Conservation (phyloP, 1,140 invertebrate genomes). For the Aethina tumida region DNA sequence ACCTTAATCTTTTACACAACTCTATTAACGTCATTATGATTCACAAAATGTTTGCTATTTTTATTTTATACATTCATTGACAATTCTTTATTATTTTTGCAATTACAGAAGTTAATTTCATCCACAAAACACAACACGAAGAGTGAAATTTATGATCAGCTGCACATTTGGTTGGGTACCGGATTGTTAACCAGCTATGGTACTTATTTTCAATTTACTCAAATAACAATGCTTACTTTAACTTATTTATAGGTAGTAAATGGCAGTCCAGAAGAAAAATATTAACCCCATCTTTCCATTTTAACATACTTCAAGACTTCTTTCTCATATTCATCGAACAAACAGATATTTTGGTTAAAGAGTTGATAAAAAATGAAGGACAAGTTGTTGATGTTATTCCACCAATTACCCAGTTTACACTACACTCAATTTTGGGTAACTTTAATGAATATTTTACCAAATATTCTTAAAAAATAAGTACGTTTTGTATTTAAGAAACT, state of each 20-base stretch:
- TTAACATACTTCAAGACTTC: constrained; percentile 71
- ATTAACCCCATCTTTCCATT: constrained; percentile 74
- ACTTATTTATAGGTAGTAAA: constrained; percentile 51
- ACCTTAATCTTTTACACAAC: too few species aligned
- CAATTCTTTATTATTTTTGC: too few species aligned
- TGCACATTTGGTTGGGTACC: too few species aligned
- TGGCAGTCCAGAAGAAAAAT: constrained; percentile 65
- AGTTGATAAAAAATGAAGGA: background rate
- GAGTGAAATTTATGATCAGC: too few species aligned
- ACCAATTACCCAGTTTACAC: background rate
- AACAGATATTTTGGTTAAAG: constrained; percentile 41
- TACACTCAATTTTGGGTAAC: constrained; percentile 5
- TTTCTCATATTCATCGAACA: constrained; percentile 58
- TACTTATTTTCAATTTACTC: too few species aligned
- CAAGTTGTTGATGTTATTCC: background rate
- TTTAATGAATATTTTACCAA: background rate
- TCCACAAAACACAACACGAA: too few species aligned
- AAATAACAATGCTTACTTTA: too few species aligned
- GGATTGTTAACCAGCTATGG: too few species aligned
- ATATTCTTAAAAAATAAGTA: background rate
- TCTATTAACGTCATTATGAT: too few species aligned
- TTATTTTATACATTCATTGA: too few species aligned
- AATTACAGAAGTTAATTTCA: too few species aligned
- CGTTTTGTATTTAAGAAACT: constrained; percentile 2
- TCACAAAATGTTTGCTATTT: too few species aligned